Evolutionary conservation across 2,113 vertebrate genomes (phyloP).

Genomic region (Corvus hawaiiensis): DNA sequence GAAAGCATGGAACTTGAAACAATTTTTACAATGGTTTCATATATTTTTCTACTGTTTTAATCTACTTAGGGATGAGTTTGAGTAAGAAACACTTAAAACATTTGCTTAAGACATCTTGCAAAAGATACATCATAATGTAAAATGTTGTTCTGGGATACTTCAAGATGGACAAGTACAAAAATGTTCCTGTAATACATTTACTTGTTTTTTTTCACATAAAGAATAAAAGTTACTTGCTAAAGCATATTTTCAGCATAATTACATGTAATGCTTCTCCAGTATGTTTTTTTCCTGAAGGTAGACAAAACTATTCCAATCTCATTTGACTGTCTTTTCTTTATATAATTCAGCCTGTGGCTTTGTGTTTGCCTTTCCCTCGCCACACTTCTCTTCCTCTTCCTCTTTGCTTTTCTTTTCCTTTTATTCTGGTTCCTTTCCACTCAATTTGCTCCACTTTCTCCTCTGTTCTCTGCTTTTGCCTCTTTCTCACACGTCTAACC

Average conservation of each 20-base stretch:
- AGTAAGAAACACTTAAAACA: slow-evolving; percentile 25
- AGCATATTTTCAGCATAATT: slow-evolving; percentile 19
- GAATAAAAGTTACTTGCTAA: neutral
- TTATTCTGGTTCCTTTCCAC: neutral
- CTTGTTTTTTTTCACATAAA: neutral
- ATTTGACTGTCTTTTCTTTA: neutral
- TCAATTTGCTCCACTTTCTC: neutral
- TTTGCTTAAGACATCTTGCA: slow-evolving; percentile 23
- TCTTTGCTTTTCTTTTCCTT: neutral
- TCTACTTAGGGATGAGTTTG: neutral
- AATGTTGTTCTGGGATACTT: slow-evolving; percentile 13
- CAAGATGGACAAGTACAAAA: slow-evolving; percentile 1
- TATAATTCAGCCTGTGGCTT: neutral
- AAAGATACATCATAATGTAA: neutral
- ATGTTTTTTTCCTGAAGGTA: neutral
- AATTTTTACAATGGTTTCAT: neutral
- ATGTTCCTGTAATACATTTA: neutral
- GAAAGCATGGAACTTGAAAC: slow-evolving; percentile 1
- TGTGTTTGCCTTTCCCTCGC: neutral
- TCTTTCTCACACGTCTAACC: neutral
- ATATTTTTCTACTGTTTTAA: slow-evolving; percentile 35
- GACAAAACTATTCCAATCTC: neutral
- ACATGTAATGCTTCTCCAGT: neutral
- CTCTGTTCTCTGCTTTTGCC: neutral
- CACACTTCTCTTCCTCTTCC: neutral